Base-by-base conservation (phyloP, 2,797 vertebrate genomes). In the Lophius americanus region DNA sequence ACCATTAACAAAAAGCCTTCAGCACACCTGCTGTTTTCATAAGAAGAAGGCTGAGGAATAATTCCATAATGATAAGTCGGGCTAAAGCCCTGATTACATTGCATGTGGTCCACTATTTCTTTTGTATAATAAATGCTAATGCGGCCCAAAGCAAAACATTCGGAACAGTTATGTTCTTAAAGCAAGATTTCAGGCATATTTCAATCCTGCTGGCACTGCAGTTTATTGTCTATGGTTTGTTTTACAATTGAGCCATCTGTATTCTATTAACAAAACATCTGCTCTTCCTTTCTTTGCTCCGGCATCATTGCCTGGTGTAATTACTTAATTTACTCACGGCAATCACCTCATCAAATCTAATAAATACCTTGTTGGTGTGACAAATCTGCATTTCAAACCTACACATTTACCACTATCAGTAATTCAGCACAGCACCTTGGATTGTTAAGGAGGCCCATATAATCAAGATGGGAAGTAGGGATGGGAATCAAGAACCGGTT, bases 311-410 rank as follows among this genome's bases (percentile, higher is more conserved):
- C 23, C 11, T 14, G 36, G 2, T 54, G 41, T 52, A 46, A 55
- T 70, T 43, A 50, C 7, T 41, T 55, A 43, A 73, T 58, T 62
- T 68, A 4, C 44, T 38, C 35, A 46, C 53, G 42, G 53, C 52
- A 64, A 60, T 62, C 35, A 63, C 14, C 6, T 51, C 35, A 59
- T 59, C 23, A 37, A 11, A 70, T 65, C 36, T 65, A 65, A 73
- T 68, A 60, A 65, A 64, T 49, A 23, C 4, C 65, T 76, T 44
- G 43, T 50, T 69, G 49, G 50, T 57, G 37, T 64, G 68, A 57
- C 44, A 68, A 47, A 68, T 70, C 42, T 33, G 61, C 49, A 57
- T 52, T 13, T 46, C 59, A 57, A 65, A 42, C 23, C 58, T 7
- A 39, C 11, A 4, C 44, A 42, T 2, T 55, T 2, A 39, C 9